phyloP scores from a whole-genome alignment of 2,888 invertebrate genomes.

The Gonocerus acuteangulatus region DNA sequence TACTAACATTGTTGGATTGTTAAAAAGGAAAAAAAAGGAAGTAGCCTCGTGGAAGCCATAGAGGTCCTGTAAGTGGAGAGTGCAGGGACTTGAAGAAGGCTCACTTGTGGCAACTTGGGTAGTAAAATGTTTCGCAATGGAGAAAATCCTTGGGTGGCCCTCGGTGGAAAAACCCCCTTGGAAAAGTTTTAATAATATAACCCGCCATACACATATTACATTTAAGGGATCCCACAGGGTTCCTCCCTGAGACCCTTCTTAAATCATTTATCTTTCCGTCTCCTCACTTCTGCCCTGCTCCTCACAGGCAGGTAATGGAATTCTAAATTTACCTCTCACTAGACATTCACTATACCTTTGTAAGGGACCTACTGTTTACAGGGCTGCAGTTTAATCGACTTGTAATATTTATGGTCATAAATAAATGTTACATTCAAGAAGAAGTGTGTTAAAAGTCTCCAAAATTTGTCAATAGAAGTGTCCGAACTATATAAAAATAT shows the following conservation, averaged over 20 bases:
- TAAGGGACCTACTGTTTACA: too few species aligned
- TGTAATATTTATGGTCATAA: too few species aligned
- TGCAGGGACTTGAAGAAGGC: neutral
- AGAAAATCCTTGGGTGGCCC: constrained; percentile 11
- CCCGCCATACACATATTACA: constrained; percentile 23
- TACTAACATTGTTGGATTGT: too few species aligned
- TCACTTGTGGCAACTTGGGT: constrained; percentile 8
- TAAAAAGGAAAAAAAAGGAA: too few species aligned
- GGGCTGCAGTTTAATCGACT: too few species aligned
- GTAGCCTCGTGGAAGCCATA: too few species aligned
- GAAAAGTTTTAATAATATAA: constrained; percentile 23
- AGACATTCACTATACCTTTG: too few species aligned
- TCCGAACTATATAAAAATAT: too few species aligned
- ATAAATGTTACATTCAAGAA: too few species aligned
- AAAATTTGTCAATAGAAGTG: too few species aligned
- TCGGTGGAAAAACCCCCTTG: constrained; percentile 10
- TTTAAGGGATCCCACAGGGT: constrained; percentile 8
- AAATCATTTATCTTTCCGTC: constrained; percentile 15
- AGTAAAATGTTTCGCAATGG: constrained; percentile 17
- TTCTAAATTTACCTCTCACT: neutral
- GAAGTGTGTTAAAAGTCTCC: too few species aligned
- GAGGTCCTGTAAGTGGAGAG: too few species aligned
- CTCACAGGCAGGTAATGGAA: neutral
- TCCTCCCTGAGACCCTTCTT: neutral
- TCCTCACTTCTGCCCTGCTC: constrained; percentile 8